These are phyloP conservation scores for Triplophysa bombifrons DNA, from an alignment of 2,797 vertebrate species.

Conservation along the genomic window DNA sequence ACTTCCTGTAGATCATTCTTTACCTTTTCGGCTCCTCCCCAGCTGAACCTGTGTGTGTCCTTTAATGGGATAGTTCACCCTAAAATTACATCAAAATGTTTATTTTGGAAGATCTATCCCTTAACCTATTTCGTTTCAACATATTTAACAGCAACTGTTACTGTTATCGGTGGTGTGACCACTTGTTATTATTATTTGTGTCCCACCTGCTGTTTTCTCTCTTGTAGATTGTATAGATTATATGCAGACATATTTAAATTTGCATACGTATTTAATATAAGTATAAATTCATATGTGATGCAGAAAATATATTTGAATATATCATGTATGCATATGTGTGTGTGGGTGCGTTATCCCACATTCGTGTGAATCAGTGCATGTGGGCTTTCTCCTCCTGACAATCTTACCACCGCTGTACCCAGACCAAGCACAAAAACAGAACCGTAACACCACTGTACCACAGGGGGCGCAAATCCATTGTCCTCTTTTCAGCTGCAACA, in stretches of 20 bases:
- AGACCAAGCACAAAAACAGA: constrained; percentile 57
- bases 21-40: constrained; percentile 33
- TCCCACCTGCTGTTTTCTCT: constrained; percentile 56
- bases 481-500: constrained; percentile 71
- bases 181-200: constrained; percentile 41
- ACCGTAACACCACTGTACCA: constrained; percentile 60
- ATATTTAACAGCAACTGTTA: constrained; percentile 14
- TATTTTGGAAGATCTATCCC: constrained; percentile 14
- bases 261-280: constrained; percentile 35
- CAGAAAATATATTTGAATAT: constrained; percentile 51
- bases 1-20: constrained; percentile 60
- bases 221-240: constrained; percentile 54
- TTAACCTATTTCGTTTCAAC: not conserved
- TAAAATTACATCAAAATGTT: constrained; percentile 5
- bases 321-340: constrained; percentile 26
- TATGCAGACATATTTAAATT: constrained; percentile 53
- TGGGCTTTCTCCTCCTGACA: constrained; percentile 67
- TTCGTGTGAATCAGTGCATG: constrained; percentile 42
- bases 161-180: constrained; percentile 33
- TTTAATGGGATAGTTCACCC: constrained; percentile 36
- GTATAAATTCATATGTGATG: constrained; percentile 48
- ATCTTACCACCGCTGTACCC: constrained; percentile 65
- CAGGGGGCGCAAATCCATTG: constrained; percentile 39
- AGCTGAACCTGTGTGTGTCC: not conserved
- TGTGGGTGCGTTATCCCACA: constrained; percentile 39